phyloP scores from a whole-genome alignment of 2,797 vertebrate species.

The Forpus xanthops region DNA sequence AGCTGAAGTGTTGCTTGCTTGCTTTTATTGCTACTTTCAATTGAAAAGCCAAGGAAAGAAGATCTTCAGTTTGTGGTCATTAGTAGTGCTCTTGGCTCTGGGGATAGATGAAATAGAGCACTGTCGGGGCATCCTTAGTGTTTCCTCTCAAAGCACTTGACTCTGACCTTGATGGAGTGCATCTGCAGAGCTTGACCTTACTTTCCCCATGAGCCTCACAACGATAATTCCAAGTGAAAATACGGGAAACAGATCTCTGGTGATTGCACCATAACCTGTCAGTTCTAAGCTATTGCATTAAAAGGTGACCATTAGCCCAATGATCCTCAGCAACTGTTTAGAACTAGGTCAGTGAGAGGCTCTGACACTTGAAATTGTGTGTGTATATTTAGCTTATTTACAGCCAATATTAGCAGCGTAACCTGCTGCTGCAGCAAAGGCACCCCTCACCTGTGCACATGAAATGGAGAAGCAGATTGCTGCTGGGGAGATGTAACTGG shows the following conservation, averaged over 20 bases:
- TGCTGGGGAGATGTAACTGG: background rate
- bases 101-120: background rate
- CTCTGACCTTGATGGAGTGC: background rate
- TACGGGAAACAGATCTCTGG: background rate
- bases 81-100: background rate
- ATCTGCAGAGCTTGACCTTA: background rate
- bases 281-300: background rate
- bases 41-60: background rate
- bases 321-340: background rate
- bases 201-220: background rate
- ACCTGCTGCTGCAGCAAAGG: background rate
- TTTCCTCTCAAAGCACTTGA: background rate
- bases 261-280: background rate
- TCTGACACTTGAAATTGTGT: background rate
- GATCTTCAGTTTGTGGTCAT: background rate
- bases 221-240: background rate
- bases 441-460: background rate
- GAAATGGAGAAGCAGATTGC: rapidly evolving
- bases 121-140: background rate
- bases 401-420: background rate
- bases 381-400: background rate
- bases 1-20: background rate
- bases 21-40: background rate
- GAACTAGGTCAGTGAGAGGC: background rate
- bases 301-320: background rate